These are phyloP conservation scores for Globicephala melas DNA, from an alignment of 2,113 vertebrate genomes.

Conservation along the genomic window DNA sequence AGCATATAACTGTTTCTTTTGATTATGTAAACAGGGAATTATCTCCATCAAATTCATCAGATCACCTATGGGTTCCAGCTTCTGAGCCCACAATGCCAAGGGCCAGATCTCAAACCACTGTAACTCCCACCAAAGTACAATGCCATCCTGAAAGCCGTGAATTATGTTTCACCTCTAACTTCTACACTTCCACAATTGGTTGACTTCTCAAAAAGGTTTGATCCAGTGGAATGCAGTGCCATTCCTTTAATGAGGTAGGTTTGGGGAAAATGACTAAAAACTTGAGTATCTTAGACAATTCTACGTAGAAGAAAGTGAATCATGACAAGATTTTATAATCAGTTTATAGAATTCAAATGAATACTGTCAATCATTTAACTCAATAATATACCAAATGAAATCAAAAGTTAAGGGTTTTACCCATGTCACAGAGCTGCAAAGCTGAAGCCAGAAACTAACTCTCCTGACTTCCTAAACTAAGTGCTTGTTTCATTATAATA, in stretches of 20 bases:
- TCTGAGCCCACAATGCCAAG: not conserved
- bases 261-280: constrained; percentile 13
- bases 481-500: not conserved
- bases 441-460: not conserved
- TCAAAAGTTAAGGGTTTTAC: not conserved
- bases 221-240: not conserved
- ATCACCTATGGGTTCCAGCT: not conserved
- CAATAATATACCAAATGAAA: not conserved
- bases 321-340: constrained; percentile 10
- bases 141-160: not conserved
- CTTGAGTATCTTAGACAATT: not conserved
- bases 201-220: not conserved
- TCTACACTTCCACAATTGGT: not conserved
- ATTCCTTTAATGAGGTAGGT: constrained; percentile 2
- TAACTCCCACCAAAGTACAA: not conserved
- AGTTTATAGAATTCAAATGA: not conserved
- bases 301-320: not conserved
- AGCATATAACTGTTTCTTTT: not conserved
- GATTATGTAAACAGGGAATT: not conserved
- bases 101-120: not conserved
- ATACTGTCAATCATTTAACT: not conserved
- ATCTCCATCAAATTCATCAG: not conserved
- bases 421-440: not conserved
- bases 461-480: not conserved
- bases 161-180: not conserved